A percentile compares a stretch with the other conserved stretches of the same genome.
phyloP scores from a whole-genome alignment of 1,140 invertebrate species.

The Myzus persicae region DNA sequence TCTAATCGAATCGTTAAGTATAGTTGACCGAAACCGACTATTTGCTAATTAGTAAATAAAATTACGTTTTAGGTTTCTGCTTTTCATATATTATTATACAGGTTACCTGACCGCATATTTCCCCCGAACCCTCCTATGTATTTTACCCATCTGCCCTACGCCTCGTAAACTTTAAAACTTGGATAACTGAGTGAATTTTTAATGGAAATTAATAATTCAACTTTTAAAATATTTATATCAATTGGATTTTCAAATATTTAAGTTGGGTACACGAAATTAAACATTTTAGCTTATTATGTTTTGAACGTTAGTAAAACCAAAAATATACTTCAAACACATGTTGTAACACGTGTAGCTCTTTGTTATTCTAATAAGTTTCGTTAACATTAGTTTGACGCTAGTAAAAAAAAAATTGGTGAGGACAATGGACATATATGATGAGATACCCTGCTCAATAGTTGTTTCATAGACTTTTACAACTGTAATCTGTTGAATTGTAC shows the following conservation, averaged over 20 bases:
- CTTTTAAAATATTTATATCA: constrained; percentile 6
- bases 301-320: not conserved
- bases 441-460: not conserved
- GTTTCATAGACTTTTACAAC: not conserved
- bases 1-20: not conserved
- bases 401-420: not conserved
- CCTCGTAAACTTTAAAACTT: not conserved
- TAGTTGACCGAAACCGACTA: not conserved
- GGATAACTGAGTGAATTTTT: not conserved
- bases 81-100: not conserved
- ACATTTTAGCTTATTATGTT: constrained; percentile 15
- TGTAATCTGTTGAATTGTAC: not conserved
- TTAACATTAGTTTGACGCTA: not conserved
- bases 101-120: too few relatives aligned
- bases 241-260: not conserved
- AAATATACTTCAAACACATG: not conserved
- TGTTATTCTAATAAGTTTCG: not conserved
- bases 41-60: not conserved
- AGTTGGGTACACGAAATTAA: not conserved
- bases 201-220: not conserved
- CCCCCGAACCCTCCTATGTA: too few relatives aligned
- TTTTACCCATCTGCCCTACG: too few relatives aligned
- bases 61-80: not conserved
- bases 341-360: not conserved
- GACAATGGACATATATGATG: not conserved